Conservation (phyloP, 92 coral and sea anemone genomes). For the Desmophyllum pertusum region DNA sequence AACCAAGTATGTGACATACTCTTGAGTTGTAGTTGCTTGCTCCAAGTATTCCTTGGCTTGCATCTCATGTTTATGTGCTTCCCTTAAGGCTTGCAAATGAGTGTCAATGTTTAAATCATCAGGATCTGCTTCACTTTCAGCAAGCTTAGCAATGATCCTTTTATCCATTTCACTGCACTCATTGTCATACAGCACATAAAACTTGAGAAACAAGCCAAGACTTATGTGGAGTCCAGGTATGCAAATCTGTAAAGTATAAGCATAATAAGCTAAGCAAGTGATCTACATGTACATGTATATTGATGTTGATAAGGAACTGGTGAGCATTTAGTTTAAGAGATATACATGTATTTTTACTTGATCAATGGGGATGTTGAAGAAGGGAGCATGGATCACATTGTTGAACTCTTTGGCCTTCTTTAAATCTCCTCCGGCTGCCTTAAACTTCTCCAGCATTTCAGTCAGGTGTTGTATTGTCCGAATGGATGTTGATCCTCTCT, state of each 20-base stretch:
- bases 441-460: neutral
- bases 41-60: too few species aligned
- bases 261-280: too few species aligned
- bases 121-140: conserved; percentile 20
- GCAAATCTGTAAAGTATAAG: conserved; percentile 4
- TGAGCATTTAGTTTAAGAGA: neutral
- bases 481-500: neutral
- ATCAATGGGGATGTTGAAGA: conserved; percentile 1
- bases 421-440: conserved; percentile 7
- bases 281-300: too few species aligned
- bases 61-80: too few species aligned
- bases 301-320: neutral
- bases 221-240: conserved; percentile 28
- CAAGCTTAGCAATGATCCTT: neutral
- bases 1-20: too few species aligned
- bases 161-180: conserved; percentile 5
- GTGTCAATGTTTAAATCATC: too few species aligned
- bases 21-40: too few species aligned
- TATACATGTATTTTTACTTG: neutral
- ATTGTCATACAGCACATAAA: conserved; percentile 1
- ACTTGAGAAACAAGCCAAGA: conserved; percentile 22
- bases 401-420: conserved; percentile 5
- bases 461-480: neutral
- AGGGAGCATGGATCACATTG: conserved; percentile 9
- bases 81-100: too few species aligned